Percentiles rank a stretch among this genome's conserved stretches.
Evolutionary conservation across 2,888 invertebrate genomes (phyloP).

Genomic region (Pyrochroa serraticornis): DNA sequence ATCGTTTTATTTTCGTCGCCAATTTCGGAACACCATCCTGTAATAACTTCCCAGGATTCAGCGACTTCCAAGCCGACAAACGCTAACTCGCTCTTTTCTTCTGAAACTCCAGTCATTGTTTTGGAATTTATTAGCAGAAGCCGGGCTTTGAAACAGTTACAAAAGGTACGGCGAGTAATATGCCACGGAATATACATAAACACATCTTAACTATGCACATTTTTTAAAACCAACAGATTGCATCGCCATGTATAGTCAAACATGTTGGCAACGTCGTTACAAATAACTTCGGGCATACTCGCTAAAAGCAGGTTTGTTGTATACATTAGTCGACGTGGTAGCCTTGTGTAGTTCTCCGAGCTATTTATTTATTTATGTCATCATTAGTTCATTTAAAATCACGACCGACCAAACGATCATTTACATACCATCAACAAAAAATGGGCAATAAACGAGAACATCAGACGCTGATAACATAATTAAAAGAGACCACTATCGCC

Average conservation of each 20-base stretch:
- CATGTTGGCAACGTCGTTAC: constrained; percentile 33
- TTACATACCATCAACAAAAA: too few relatives aligned
- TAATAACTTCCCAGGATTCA: too few relatives aligned
- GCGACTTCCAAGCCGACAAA: too few relatives aligned
- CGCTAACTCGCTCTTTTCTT: too few relatives aligned
- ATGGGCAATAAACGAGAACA: too few relatives aligned
- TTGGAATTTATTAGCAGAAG: constrained; percentile 21
- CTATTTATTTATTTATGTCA: constrained; percentile 38
- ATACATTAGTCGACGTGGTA: constrained; percentile 33
- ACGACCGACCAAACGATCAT: constrained; percentile 28
- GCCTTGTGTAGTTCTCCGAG: constrained; percentile 28
- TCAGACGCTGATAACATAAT: too few relatives aligned
- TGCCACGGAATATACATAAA: constrained; percentile 25
- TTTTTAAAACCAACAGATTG: constrained; percentile 32
- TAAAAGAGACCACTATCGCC: too few relatives aligned
- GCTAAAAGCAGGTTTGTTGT: constrained; percentile 31
- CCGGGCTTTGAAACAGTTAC: constrained; percentile 8
- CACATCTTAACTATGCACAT: constrained; percentile 23
- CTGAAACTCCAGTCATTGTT: neutral
- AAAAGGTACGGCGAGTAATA: constrained; percentile 21
- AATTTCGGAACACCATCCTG: too few relatives aligned
- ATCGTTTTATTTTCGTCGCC: too few relatives aligned
- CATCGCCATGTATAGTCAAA: constrained; percentile 33
- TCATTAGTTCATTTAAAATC: constrained; percentile 35
- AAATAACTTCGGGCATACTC: constrained; percentile 27